A percentile compares a stretch with the other conserved stretches of the same genome.
Evolutionary conservation across 2,888 invertebrate genomes (phyloP).

Genomic region (Platerodrilus igneus): DNA sequence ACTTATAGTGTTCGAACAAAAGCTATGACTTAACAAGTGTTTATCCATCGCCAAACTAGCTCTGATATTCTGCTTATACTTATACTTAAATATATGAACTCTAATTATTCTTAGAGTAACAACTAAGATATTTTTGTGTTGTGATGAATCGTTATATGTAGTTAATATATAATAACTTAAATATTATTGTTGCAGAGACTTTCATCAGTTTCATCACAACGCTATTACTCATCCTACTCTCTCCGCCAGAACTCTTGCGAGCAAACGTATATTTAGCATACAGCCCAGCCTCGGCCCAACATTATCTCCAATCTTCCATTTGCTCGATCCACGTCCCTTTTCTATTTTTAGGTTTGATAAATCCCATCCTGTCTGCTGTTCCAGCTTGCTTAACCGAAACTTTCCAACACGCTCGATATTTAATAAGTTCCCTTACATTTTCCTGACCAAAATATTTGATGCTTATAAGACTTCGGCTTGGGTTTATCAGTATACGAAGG

Average conservation of each 20-base stretch:
- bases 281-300: slow-evolving; percentile 44
- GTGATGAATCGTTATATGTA: too few relatives aligned
- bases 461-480: slow-evolving; percentile 18
- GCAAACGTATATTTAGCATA: slow-evolving; percentile 77
- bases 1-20: too few relatives aligned
- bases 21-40: too few relatives aligned
- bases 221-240: slow-evolving; percentile 78
- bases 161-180: too few relatives aligned
- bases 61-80: too few relatives aligned
- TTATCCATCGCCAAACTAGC: too few relatives aligned
- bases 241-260: slow-evolving; percentile 79
- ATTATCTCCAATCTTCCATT: slow-evolving; percentile 46
- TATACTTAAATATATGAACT: too few relatives aligned
- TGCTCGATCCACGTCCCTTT: slow-evolving; percentile 46
- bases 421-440: slow-evolving; percentile 3
- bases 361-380: slow-evolving; percentile 8
- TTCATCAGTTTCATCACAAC: slow-evolving; percentile 72
- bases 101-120: too few relatives aligned
- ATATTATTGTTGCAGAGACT: slow-evolving; percentile 65
- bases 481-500: slow-evolving; percentile 13
- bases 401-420: slow-evolving; percentile 1
- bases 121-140: too few relatives aligned
- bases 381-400: slow-evolving; percentile 3
- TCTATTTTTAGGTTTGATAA: slow-evolving; percentile 42
- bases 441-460: slow-evolving; percentile 7